A percentile compares a stretch with the other conserved stretches of the same genome.
Conservation (phyloP, 1,140 invertebrate genomes). For the Philopotamus ludificatus region DNA sequence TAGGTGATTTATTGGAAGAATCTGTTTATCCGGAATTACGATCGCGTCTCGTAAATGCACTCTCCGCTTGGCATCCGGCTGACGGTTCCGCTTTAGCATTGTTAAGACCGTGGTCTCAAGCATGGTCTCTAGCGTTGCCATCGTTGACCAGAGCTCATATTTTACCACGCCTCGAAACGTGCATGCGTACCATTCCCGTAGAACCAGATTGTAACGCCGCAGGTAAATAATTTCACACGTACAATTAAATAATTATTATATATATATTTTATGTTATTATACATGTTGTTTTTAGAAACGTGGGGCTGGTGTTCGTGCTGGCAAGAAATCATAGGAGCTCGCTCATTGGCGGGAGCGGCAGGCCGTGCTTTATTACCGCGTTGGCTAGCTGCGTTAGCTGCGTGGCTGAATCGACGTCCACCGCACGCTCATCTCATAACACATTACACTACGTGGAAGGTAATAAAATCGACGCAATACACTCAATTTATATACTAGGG, state of each 20-base stretch:
- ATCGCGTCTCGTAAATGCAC: constrained; percentile 83
- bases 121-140: constrained; percentile 77
- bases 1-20: constrained; percentile 65
- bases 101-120: constrained; percentile 87
- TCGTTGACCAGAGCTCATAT: constrained; percentile 88
- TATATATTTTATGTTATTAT: not conserved
- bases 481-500: too few species aligned
- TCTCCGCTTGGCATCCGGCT: constrained; percentile 89
- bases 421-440: constrained; percentile 49
- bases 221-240: constrained; percentile 15
- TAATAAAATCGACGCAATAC: too few species aligned
- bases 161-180: constrained; percentile 82
- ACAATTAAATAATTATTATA: not conserved
- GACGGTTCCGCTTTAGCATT: constrained; percentile 91
- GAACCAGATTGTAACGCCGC: constrained; percentile 62
- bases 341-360: constrained; percentile 47
- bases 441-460: constrained; percentile 52
- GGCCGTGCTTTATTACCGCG: constrained; percentile 49
- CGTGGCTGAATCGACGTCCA: constrained; percentile 53
- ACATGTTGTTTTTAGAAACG: constrained; percentile 43
- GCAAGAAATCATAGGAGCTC: constrained; percentile 47
- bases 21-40: constrained; percentile 89
- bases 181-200: constrained; percentile 71
- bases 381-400: constrained; percentile 51
- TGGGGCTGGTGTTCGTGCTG: constrained; percentile 53